These are phyloP conservation scores for Scyliorhinus canicula DNA, from an alignment of 2,797 vertebrate genomes.

Conservation along the genomic window DNA sequence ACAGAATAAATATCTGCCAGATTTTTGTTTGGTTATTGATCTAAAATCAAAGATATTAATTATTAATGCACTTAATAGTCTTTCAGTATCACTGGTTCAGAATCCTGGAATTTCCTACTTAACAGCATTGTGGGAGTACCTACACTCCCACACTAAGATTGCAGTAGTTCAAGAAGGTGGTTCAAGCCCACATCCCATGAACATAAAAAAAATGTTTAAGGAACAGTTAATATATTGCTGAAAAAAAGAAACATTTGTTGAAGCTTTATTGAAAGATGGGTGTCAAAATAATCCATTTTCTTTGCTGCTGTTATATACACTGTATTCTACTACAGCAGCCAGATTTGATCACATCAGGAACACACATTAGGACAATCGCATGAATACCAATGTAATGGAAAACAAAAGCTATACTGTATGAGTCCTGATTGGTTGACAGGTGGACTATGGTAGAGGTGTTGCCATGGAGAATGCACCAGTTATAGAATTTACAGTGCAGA, in stretches of 20 bases:
- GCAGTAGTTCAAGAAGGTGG: not conserved
- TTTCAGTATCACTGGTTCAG: not conserved
- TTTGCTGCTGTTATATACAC: not conserved
- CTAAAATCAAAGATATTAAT: not conserved
- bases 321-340: not conserved
- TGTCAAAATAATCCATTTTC: not conserved
- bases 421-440: too few species aligned
- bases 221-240: not conserved
- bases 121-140: not conserved
- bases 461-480: too few species aligned
- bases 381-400: too few species aligned
- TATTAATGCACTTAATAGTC: not conserved
- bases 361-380: too few species aligned
- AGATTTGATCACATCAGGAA: constrained; percentile 23
- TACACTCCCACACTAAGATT: not conserved
- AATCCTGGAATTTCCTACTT: not conserved
- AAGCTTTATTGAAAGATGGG: constrained; percentile 34
- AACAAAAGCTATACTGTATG: too few species aligned
- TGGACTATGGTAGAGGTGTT: too few species aligned
- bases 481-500: too few species aligned
- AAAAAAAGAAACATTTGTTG: too few species aligned
- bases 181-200: not conserved
- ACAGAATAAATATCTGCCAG: not conserved
- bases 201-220: not conserved
- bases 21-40: not conserved